A percentile compares a stretch with the other conserved stretches of the same genome.
These are phyloP conservation scores for Drosophila tropicalis DNA, from an alignment of 1,140 invertebrate genomes.

Conservation along the genomic window DNA sequence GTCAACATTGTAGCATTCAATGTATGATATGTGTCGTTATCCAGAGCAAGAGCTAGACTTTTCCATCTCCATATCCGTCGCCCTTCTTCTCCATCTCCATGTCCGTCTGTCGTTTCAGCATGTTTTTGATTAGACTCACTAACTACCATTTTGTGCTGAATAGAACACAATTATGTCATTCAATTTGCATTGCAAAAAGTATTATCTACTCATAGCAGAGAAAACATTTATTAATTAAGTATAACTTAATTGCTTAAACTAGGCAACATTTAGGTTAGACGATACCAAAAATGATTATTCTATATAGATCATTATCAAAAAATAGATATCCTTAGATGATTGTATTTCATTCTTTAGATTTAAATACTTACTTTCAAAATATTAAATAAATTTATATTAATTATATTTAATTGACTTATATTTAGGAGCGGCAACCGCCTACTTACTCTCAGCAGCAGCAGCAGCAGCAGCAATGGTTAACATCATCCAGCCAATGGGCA, in stretches of 20 bases:
- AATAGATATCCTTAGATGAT: no score
- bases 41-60: not conserved
- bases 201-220: not conserved
- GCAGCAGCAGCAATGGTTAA: not conserved
- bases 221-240: no score
- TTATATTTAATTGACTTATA: constrained; percentile 22
- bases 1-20: constrained; percentile 49
- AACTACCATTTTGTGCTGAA: constrained; percentile 3
- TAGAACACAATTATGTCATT: constrained; percentile 30
- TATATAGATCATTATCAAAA: no score
- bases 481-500: constrained; percentile 64
- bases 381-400: no score
- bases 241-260: no score
- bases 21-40: constrained; percentile 43
- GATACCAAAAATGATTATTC: no score
- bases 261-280: not conserved
- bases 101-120: not conserved
- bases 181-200: not conserved
- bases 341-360: no score
- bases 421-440: not conserved
- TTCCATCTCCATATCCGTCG: not conserved
- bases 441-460: no score
- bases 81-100: not conserved
- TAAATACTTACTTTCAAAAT: no score
- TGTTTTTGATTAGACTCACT: not conserved